A percentile compares a stretch with the other conserved stretches of the same genome.
Conservation (phyloP, 2,888 invertebrate genomes). For the Catocala sponsa region DNA sequence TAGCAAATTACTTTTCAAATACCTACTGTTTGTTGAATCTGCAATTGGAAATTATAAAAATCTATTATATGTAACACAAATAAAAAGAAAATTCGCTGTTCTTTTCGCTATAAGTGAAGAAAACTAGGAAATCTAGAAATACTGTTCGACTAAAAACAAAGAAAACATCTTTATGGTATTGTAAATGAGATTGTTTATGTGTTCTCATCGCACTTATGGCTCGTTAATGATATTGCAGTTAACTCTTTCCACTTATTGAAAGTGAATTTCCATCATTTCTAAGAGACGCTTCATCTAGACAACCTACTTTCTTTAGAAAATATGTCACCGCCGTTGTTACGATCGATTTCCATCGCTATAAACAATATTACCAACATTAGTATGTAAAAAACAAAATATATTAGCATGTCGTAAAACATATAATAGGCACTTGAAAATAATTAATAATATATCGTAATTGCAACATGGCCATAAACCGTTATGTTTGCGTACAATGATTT, state of each 20-base stretch:
- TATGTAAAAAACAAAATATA: neutral
- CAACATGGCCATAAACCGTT: neutral
- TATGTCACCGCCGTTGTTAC: constrained; percentile 60
- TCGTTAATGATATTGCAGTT: constrained; percentile 56
- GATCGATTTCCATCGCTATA: constrained; percentile 52
- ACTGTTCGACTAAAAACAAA: constrained; percentile 33
- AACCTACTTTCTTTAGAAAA: constrained; percentile 77
- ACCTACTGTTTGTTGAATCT: too few species aligned
- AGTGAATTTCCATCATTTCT: constrained; percentile 65
- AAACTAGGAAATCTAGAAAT: constrained; percentile 22
- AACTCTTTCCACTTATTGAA: constrained; percentile 58
- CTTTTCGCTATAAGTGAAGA: neutral
- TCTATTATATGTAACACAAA: too few species aligned
- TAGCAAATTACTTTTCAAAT: too few species aligned
- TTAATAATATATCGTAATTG: constrained; percentile 1
- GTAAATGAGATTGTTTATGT: constrained; percentile 37
- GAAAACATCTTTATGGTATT: constrained; percentile 30
- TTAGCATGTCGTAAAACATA: too few species aligned
- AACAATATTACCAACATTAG: constrained; percentile 18
- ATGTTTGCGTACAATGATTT: constrained; percentile 6
- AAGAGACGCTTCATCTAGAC: constrained; percentile 63
- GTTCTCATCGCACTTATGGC: constrained; percentile 61
- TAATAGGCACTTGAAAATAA: too few species aligned
- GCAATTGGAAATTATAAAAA: too few species aligned
- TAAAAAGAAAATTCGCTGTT: too few species aligned